Percentiles rank a stretch among this genome's conserved stretches.
phyloP scores from a whole-genome alignment of 2,888 invertebrate species.

The Mythimna lalbum region DNA sequence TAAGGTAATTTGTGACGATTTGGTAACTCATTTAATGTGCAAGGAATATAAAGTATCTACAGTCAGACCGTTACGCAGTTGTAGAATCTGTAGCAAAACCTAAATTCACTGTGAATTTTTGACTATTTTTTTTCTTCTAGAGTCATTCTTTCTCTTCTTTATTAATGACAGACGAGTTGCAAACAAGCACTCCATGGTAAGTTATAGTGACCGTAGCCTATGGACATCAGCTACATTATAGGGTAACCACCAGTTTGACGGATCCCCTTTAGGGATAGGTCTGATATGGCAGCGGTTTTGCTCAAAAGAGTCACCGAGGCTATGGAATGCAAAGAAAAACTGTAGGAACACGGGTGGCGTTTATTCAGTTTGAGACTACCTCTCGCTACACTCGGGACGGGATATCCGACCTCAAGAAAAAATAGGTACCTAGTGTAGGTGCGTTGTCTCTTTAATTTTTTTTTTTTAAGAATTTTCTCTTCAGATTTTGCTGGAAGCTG shows the following conservation, averaged over 20 bases:
- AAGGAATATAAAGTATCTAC: slow-evolving; percentile 88
- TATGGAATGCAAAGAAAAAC: too few relatives aligned
- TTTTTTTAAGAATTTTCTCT: not conserved
- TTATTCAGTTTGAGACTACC: too few relatives aligned
- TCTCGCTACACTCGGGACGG: too few relatives aligned
- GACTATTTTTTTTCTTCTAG: not conserved
- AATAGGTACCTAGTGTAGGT: too few relatives aligned
- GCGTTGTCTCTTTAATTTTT: not conserved
- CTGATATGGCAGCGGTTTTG: too few relatives aligned
- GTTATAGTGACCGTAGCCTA: not conserved
- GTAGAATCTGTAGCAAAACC: slow-evolving; percentile 11
- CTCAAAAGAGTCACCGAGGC: too few relatives aligned
- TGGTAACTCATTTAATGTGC: slow-evolving; percentile 89
- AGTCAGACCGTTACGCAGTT: slow-evolving; percentile 26
- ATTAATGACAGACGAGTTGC: not conserved
- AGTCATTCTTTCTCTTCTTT: not conserved
- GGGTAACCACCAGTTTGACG: not conserved
- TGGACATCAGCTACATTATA: not conserved
- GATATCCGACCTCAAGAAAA: too few relatives aligned
- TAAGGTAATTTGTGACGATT: slow-evolving; percentile 90
- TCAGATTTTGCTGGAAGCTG: not conserved
- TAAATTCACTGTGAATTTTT: slow-evolving; percentile 7
- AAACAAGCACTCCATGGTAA: not conserved
- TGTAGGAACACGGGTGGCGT: too few relatives aligned
- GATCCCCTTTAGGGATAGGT: too few relatives aligned